These are phyloP conservation scores for Chelon auratus DNA, from an alignment of 2,797 vertebrate species.

Conservation along the genomic window DNA sequence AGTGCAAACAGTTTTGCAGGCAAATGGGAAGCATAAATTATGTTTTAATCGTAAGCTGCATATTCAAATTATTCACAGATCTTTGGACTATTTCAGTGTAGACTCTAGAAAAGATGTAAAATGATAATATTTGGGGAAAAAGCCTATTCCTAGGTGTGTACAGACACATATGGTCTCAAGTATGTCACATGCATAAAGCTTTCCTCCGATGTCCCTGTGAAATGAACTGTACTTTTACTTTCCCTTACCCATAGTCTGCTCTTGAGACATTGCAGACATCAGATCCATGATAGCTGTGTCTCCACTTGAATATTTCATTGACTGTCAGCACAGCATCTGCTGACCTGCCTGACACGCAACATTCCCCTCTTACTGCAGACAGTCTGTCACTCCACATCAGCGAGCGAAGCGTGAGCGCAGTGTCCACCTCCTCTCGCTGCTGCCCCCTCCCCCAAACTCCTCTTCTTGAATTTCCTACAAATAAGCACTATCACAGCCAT, in stretches of 20 bases:
- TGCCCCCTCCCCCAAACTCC: conserved; percentile 4
- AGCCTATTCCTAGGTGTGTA: no score
- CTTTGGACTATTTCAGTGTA: neutral
- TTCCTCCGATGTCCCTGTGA: neutral
- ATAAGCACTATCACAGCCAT: conserved; percentile 39
- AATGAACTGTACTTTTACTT: conserved; percentile 26
- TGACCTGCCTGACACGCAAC: conserved; percentile 73
- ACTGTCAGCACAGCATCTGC: conserved; percentile 75
- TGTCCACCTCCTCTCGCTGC: conserved; percentile 25
- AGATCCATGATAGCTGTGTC: conserved; percentile 70
- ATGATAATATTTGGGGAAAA: neutral
- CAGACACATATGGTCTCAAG: neutral
- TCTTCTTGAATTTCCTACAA: conserved; percentile 33
- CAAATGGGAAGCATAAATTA: no score
- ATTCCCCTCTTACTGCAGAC: conserved; percentile 69
- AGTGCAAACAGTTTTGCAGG: no score
- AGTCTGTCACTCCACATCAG: conserved; percentile 76
- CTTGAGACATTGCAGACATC: conserved; percentile 55
- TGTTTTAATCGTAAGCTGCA: no score
- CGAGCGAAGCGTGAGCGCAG: conserved; percentile 59
- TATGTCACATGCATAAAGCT: neutral
- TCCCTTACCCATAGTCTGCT: conserved; percentile 18
- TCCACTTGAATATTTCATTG: conserved; percentile 82
- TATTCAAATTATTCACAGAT: neutral
- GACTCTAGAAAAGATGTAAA: neutral